A percentile compares a stretch with the other conserved stretches of the same genome.
Conservation (phyloP, 1,140 invertebrate species). For the Oedothorax gibbosus region DNA sequence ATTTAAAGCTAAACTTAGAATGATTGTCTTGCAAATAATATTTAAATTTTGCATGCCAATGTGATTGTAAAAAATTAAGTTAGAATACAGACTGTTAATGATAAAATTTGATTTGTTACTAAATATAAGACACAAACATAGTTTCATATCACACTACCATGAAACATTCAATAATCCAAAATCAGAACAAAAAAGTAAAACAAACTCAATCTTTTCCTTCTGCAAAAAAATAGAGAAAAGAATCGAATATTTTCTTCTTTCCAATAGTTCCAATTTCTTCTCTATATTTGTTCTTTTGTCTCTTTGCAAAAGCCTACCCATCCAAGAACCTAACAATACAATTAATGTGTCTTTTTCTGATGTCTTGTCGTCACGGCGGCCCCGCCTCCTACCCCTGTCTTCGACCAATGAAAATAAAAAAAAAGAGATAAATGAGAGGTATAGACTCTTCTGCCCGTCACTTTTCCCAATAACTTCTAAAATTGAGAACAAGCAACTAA, state of each 20-base stretch:
- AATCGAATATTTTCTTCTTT: constrained; percentile 3
- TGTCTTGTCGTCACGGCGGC: constrained; percentile 43
- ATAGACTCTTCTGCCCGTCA: constrained; percentile 52
- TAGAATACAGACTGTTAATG: too few species aligned
- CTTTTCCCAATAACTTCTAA: constrained; percentile 61
- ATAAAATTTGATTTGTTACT: too few species aligned
- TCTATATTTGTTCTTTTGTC: constrained; percentile 60
- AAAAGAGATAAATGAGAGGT: constrained; percentile 29
- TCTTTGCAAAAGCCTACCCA: constrained; percentile 49
- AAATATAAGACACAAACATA: too few species aligned
- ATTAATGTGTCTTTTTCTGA: constrained; percentile 61
- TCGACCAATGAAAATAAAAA: constrained; percentile 20
- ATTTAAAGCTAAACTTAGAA: too few species aligned
- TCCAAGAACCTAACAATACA: constrained; percentile 61
- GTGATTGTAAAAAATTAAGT: too few species aligned
- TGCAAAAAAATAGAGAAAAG: neutral
- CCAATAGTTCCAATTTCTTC: constrained; percentile 54
- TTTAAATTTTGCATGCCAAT: too few species aligned
- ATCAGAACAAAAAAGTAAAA: constrained; percentile 2
- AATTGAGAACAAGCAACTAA: constrained; percentile 59
- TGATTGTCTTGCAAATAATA: too few species aligned
- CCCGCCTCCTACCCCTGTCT: constrained; percentile 19
- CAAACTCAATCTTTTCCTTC: too few species aligned
- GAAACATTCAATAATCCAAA: constrained; percentile 52
- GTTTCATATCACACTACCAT: constrained; percentile 1